Base-by-base conservation (phyloP, 2,888 invertebrate species). In the Rosalia funebris region DNA sequence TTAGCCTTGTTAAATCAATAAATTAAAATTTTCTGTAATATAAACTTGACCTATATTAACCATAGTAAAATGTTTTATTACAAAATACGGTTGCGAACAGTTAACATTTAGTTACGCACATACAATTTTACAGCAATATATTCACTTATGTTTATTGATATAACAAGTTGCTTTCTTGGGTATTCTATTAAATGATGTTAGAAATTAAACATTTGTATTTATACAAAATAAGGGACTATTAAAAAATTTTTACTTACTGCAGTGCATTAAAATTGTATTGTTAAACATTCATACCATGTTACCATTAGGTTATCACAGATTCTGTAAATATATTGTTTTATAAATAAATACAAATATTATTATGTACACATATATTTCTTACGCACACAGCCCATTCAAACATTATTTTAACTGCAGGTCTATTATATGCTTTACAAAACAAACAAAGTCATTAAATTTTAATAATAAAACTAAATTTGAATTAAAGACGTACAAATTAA, bases 291-390 rank as follows among this genome's bases (percentile, higher is more conserved):
- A 32, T 7, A 11, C 14, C 9, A 41, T 50, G 50, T 50, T 36
- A 50, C 39, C 39, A 39, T n/a, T 25, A 39, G 20, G 32, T 46
- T 10, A 46, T 25, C 10, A 32, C 31, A 16, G 15, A 25, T 50
- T 39, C 39, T 50, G 50, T 50, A 50, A 20, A 10, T 25, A 39
- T 50, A 36, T 41, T 50, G 46, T 46, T 46, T 46, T 46, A 46
- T 46, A 32, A 46, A 50, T 50, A 50, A 50, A 50, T 39, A 31
- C 12, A 37, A 37, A 15, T 48, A 12, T 32, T 37, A 25, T 37
- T 16, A 34, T 11, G 1, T 10, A 11, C 12, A 48, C 36, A 36
- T 17, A 25, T 20, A 36, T 48, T 48, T 48, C 15, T 48, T 48
- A 48, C 17, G 11, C 48, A 7, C 7, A 25, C 25, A 25, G 25